These are phyloP conservation scores for Luscinia megarhynchos DNA, from an alignment of 2,797 vertebrate genomes.

Conservation along the genomic window DNA sequence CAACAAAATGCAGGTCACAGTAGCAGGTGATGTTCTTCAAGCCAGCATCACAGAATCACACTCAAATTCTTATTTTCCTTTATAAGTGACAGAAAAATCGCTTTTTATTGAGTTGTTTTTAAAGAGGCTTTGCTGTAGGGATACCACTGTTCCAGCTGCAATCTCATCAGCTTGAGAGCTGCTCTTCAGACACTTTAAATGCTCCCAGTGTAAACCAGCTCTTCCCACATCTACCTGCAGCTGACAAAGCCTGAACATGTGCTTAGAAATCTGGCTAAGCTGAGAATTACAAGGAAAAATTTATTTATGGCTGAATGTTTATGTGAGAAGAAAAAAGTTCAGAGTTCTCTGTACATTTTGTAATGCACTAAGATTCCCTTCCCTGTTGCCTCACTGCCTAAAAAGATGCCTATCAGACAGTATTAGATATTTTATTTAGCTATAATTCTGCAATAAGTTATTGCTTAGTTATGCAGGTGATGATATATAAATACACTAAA, in stretches of 20 bases:
- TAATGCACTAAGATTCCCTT: too few relatives aligned
- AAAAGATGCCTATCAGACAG: background rate
- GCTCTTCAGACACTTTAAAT: conserved; percentile 37
- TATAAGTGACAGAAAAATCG: background rate
- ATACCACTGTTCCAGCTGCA: background rate
- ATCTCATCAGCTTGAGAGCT: conserved; percentile 42
- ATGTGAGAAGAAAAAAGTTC: background rate
- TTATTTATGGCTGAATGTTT: background rate
- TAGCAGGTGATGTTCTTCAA: background rate
- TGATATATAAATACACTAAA: background rate
- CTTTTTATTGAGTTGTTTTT: background rate
- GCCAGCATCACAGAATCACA: background rate
- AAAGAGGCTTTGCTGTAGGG: background rate
- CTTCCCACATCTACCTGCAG: background rate
- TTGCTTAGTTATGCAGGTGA: conserved; percentile 73
- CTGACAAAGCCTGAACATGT: background rate
- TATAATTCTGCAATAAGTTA: conserved; percentile 66
- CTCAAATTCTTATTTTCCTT: background rate
- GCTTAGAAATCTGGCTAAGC: background rate
- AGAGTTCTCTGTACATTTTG: background rate
- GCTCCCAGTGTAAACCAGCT: background rate
- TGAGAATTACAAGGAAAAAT: background rate
- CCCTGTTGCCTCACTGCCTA: background rate
- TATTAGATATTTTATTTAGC: conserved; percentile 28
- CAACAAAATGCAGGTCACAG: background rate